Evolutionary conservation across 2,797 vertebrate species (phyloP), one percentile per base, ranked within the genome.

Genomic region (Chiroxiphia lanceolata): DNA sequence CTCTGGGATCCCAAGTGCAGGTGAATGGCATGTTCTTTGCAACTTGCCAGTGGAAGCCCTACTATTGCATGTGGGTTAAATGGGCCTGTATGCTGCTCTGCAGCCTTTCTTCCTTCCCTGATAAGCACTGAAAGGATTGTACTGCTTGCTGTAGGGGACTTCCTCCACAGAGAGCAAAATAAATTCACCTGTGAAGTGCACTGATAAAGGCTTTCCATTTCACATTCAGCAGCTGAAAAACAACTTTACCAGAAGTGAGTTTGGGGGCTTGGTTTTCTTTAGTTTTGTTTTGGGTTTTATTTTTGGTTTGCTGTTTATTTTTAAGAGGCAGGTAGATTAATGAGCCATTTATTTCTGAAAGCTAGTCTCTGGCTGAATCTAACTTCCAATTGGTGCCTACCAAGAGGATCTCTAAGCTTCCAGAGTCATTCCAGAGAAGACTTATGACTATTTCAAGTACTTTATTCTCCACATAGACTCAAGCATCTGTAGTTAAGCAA

Each of bases 401-500:
- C 48, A n/a, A 60, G 74, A 94, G 77, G 94, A 97, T 94, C 96
- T 97, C 60, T 42, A 51, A 61, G 89, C 86, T 95, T 97, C 93
- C 97, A 90, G 23, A 94, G 86, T 91, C 95, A 97, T 97, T 97
- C 97, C 51, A 95, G 65, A 81, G 61, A 94, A 95, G 87, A 95
- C 87, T 80, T 90, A 97, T 31, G 91, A 94, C 54, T 93, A 95
- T 97, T 95, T 92, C 90, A 91, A 83, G 59, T 69, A 97, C 68
- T 93, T 90, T 36, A 71, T 83, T 65, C 92, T 97, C 88, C 72
- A 54, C 42, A 27, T 42, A 95, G 87, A 95, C 85, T 90, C 77
- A 71, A 44, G 11, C 22, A 70, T 9, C 63, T 71, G n/a, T 21
- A 86, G 86, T 61, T 97, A 83, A 45, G 68, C 59, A 72, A 65